These are phyloP conservation scores for Oreonectes daqikongensis DNA, from an alignment of 2,797 vertebrate genomes.

Conservation along the genomic window DNA sequence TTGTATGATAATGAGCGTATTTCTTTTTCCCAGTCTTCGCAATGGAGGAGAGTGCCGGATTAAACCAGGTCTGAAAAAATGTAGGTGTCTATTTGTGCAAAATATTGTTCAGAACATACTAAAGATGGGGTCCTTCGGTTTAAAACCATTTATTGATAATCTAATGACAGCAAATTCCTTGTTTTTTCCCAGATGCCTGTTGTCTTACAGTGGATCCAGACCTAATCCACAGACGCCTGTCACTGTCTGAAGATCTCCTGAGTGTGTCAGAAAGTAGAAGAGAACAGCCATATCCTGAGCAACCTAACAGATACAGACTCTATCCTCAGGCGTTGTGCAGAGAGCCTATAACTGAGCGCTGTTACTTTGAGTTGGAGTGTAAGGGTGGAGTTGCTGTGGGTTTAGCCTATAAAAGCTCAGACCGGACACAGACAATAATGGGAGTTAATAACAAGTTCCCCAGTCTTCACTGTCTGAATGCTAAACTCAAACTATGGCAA, in stretches of 20 bases:
- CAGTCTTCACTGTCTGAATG: neutral
- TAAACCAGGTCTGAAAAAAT: neutral
- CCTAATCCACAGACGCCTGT: neutral
- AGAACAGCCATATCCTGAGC: slow-evolving; percentile 4
- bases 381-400: neutral
- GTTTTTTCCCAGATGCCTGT: slow-evolving; percentile 8
- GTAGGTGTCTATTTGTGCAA: neutral
- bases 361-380: slow-evolving; percentile 30
- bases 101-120: neutral
- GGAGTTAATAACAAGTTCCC: slow-evolving; percentile 4
- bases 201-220: neutral
- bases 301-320: neutral
- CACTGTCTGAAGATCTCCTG: neutral
- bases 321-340: slow-evolving; percentile 18
- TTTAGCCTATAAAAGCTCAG: slow-evolving; percentile 2
- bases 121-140: neutral
- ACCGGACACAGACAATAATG: slow-evolving; percentile 1
- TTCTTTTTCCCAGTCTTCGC: neutral
- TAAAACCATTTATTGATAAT: neutral
- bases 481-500: neutral
- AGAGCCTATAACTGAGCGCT: neutral
- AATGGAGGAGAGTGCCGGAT: neutral
- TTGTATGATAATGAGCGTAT: neutral
- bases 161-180: neutral
- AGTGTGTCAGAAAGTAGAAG: neutral